phyloP scores from a whole-genome alignment of 2,113 vertebrate genomes.

The Phoenicopterus ruber region DNA sequence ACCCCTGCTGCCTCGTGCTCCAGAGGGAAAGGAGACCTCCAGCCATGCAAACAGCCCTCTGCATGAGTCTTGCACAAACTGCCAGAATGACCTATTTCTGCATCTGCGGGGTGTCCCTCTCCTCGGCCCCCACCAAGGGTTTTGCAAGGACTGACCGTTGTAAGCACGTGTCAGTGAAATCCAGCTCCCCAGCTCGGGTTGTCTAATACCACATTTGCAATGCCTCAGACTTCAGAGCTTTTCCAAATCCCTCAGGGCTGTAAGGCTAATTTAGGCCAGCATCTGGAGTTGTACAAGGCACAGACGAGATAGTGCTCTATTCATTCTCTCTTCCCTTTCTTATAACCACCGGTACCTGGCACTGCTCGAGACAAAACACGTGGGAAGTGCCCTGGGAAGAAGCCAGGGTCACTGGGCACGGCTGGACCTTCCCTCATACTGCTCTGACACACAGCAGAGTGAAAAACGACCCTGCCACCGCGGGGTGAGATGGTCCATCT shows the following conservation, averaged over 20 bases:
- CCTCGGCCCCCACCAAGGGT: not conserved
- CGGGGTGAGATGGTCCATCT: not conserved
- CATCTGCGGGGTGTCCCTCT: not conserved
- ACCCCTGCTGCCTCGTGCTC: not conserved
- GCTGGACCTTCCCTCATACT: not conserved
- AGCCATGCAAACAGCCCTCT: not conserved
- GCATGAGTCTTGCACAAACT: not conserved
- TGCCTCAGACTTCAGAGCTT: slow-evolving; percentile 14
- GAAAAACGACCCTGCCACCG: not conserved
- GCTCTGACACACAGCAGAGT: not conserved
- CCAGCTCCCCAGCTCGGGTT: not conserved
- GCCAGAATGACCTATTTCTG: not conserved
- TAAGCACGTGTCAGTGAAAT: not conserved
- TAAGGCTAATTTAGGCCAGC: not conserved
- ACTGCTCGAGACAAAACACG: not conserved
- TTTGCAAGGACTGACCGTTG: not conserved
- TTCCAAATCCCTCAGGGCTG: not conserved
- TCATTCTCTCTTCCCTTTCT: not conserved
- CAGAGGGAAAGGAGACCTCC: not conserved
- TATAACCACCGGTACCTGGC: not conserved
- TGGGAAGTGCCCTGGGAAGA: not conserved
- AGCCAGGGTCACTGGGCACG: not conserved
- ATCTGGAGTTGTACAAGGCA: not conserved
- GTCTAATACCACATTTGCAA: not conserved
- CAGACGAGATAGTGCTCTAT: not conserved